Base-by-base conservation (phyloP, 2,113 vertebrate species). In the Lycaon pictus region DNA sequence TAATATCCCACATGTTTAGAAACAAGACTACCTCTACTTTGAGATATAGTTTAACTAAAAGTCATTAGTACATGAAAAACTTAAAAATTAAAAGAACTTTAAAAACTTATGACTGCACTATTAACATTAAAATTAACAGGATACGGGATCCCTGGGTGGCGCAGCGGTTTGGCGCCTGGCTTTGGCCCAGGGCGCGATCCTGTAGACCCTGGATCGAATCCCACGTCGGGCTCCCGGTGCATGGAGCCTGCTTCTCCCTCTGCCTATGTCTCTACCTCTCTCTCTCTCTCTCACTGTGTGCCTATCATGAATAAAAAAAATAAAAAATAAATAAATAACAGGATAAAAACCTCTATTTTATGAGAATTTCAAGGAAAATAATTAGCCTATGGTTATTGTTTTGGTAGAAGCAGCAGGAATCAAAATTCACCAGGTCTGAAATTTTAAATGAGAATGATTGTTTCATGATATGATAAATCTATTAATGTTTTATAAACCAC, bases 371-470 rank as follows among this genome's bases (percentile, higher is more conserved):
- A 85, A 2, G 3, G 22, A 55, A 93, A 92, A 55, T 8, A n/a
- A 53, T 86, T 62, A n/a, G 9, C 29, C 6, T n/a, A 35, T 53
- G 53, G 9, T 94, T 63, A 74, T 71, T 6, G 63, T 63, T 97
- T 88, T 65, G 72, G 4, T 35, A 69, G 43, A 48, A 88, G 17
- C 0, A 35, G 16, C 37, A 95, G 29, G 6, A 87, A 86, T 48
- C 56, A 92, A 79, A 92, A n/a, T 19, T 92, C 32, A 90, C 74
- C 32, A 62, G 0, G 76, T 90, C 27, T 94, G 29, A 13, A 84
- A 90, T 90, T 86, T 51, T 69, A 84, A 95, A 58, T 93, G 20
- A 76, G 69, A 93, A 88, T 71, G 11, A 94, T 43, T 62, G 3
- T 67, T 94, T 94, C n/a, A 63, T 72, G 12, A 83, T 60, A 53